phyloP scores from a whole-genome alignment of 2,113 vertebrate genomes.

The Psittacula cyanocephala region DNA sequence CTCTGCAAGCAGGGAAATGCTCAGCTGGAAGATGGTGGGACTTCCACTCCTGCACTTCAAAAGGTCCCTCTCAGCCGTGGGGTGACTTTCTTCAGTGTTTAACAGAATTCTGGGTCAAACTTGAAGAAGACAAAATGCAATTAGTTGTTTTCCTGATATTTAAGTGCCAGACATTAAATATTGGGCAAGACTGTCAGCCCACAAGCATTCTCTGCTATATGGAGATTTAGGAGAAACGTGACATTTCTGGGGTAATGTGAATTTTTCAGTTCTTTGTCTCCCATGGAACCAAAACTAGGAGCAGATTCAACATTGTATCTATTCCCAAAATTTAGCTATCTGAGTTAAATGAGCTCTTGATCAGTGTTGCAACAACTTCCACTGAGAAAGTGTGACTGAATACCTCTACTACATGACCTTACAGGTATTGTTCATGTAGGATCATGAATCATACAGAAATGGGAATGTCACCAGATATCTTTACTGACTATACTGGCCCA shows the following conservation, averaged over 20 bases:
- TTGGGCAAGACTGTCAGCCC: background rate
- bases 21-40: background rate
- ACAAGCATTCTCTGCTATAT: background rate
- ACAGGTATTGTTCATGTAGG: background rate
- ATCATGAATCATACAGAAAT: background rate
- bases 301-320: background rate
- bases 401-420: background rate
- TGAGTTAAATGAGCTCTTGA: background rate
- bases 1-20: background rate
- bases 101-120: background rate
- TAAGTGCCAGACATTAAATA: background rate
- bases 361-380: background rate
- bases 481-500: background rate
- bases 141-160: background rate
- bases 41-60: background rate
- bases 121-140: background rate
- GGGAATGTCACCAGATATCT: background rate
- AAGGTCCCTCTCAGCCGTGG: background rate
- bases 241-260: background rate
- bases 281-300: background rate
- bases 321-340: background rate
- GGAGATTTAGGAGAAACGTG: background rate
- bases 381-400: accelerated
- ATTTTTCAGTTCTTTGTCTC: background rate
- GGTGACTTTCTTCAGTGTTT: background rate